Evolutionary conservation across 2,113 vertebrate species (phyloP).

Genomic region (Nerophis ophidion): DNA sequence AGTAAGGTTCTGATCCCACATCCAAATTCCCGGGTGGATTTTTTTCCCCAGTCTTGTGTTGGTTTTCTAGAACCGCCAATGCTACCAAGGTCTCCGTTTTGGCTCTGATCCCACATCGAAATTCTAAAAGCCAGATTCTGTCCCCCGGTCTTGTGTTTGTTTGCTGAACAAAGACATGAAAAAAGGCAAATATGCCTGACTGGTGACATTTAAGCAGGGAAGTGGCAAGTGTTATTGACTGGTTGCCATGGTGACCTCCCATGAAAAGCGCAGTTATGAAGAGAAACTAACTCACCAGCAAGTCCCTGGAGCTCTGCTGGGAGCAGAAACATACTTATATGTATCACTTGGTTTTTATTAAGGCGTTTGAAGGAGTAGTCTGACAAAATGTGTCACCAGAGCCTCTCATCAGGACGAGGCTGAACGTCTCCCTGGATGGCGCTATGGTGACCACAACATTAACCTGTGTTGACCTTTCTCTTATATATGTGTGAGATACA

Average conservation of each 20-base stretch:
- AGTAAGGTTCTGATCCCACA: too few relatives aligned
- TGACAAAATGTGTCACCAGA: neutral
- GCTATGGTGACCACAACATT: neutral
- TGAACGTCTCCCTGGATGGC: slow-evolving; percentile 2
- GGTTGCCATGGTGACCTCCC: slow-evolving; percentile 17
- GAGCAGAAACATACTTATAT: neutral
- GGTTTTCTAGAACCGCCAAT: too few relatives aligned
- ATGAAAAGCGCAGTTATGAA: slow-evolving; percentile 1
- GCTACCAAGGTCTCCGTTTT: too few relatives aligned
- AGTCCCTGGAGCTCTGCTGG: neutral
- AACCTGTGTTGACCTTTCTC: neutral
- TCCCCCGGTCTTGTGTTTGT: too few relatives aligned
- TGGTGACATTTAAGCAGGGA: too few relatives aligned
- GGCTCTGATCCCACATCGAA: too few relatives aligned
- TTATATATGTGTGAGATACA: neutral
- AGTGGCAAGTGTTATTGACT: slow-evolving; percentile 7
- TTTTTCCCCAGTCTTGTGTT: too few relatives aligned
- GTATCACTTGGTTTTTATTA: neutral
- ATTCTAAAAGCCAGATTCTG: too few relatives aligned
- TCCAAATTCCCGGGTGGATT: too few relatives aligned
- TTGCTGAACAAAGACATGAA: too few relatives aligned
- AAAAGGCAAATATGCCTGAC: neutral
- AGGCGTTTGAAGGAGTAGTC: neutral
- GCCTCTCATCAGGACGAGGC: neutral
- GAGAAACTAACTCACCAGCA: slow-evolving; percentile 1